A percentile compares a stretch with the other conserved stretches of the same genome.
Conservation (phyloP, 1,140 invertebrate species). For the Hyposmocoma kahamanoa region DNA sequence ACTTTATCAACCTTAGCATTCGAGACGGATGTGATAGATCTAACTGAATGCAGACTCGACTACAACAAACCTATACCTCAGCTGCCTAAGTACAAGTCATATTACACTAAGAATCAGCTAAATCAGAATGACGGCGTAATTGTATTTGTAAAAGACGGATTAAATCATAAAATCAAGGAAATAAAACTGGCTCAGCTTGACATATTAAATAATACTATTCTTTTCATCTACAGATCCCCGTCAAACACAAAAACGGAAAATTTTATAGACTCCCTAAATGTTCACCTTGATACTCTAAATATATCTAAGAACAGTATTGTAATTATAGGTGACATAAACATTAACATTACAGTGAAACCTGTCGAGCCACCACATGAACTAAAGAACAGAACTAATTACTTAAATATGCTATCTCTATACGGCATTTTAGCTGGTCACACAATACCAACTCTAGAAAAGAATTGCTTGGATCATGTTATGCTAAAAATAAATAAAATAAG, state of each 20-base stretch:
- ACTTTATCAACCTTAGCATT: background rate
- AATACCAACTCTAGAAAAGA: background rate
- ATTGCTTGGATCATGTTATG: slow-evolving; percentile 5
- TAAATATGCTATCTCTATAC: background rate
- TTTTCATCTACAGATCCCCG: background rate
- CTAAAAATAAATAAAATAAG: slow-evolving; percentile 1
- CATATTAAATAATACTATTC: background rate
- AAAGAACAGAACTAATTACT: background rate
- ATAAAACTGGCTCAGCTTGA: background rate
- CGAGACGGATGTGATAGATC: background rate
- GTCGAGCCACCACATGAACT: background rate
- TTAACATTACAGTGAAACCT: background rate
- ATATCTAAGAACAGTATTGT: background rate
- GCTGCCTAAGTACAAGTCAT: background rate
- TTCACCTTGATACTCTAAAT: background rate
- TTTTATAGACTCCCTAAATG: background rate
- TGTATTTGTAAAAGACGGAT: background rate
- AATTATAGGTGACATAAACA: background rate
- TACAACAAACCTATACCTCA: background rate
- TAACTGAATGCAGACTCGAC: slow-evolving; percentile 3
- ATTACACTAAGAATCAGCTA: background rate
- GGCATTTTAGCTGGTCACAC: background rate
- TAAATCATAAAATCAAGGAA: background rate
- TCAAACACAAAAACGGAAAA: background rate
- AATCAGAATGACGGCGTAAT: slow-evolving; percentile 2